These are phyloP conservation scores for Scylla paramamosain DNA, from an alignment of 1,140 invertebrate genomes.

Conservation along the genomic window DNA sequence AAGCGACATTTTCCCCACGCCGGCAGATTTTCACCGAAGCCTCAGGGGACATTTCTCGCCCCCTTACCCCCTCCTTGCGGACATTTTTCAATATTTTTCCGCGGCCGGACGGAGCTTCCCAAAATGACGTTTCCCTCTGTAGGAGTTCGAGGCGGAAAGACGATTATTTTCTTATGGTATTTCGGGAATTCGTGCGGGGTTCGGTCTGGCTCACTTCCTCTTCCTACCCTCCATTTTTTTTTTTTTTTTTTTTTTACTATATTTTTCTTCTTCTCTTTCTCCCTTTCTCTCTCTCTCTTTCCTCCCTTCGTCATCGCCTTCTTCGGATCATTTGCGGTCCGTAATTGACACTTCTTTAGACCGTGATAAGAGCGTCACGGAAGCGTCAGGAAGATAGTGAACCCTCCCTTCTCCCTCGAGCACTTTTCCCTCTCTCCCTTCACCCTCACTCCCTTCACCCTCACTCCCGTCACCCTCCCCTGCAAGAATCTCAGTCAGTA, in stretches of 20 bases:
- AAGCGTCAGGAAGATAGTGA: not conserved
- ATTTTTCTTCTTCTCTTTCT: not conserved
- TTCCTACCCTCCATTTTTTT: not conserved
- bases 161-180: conserved; percentile 14
- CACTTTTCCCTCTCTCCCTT: not conserved
- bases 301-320: not conserved
- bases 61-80: no score
- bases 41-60: not conserved
- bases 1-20: no score
- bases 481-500: conserved; percentile 13
- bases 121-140: not conserved
- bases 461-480: not conserved
- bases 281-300: not conserved
- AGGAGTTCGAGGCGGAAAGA: not conserved
- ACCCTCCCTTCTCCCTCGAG: not conserved
- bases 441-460: not conserved
- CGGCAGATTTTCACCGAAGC: no score
- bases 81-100: no score
- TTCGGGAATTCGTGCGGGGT: not conserved
- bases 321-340: conserved; percentile 7
- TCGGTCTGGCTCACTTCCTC: not conserved
- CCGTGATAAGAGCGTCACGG: not conserved
- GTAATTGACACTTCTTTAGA: not conserved
- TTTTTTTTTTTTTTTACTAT: not conserved
- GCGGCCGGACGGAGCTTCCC: not conserved